Evolutionary conservation across 2,888 invertebrate genomes (phyloP).

Genomic region (Sepioteuthis lessoniana): DNA sequence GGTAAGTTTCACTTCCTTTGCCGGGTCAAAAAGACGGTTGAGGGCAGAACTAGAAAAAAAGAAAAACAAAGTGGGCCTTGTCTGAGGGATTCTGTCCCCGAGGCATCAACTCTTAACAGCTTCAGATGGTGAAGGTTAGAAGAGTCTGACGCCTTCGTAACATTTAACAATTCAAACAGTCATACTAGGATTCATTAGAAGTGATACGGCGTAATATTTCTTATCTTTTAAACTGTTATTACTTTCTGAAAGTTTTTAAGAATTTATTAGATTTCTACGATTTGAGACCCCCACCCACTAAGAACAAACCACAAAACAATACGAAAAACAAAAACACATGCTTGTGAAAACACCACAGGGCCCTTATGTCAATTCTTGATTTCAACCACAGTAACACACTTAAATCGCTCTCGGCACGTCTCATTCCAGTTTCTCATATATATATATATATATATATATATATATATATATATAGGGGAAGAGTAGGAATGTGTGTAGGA

Average conservation of each 20-base stretch:
- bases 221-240: neutral
- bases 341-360: neutral
- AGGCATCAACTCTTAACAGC: too few species aligned
- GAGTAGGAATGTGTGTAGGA: neutral
- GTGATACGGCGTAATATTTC: neutral
- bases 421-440: neutral
- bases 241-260: neutral
- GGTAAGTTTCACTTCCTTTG: too few species aligned
- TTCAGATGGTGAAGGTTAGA: too few species aligned
- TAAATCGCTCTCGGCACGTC: neutral
- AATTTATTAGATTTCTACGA: neutral
- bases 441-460: neutral
- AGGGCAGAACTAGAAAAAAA: too few species aligned
- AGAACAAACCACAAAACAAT: too few species aligned
- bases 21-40: too few species aligned
- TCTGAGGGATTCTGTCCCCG: too few species aligned
- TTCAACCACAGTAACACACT: neutral
- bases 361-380: neutral
- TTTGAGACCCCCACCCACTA: neutral
- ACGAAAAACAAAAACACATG: too few species aligned
- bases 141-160: too few species aligned
- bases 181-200: neutral
- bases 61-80: too few species aligned
- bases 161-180: neutral
- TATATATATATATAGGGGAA: neutral